These are phyloP conservation scores for Agriopis aurantiaria DNA, from an alignment of 2,888 invertebrate species.

Conservation along the genomic window DNA sequence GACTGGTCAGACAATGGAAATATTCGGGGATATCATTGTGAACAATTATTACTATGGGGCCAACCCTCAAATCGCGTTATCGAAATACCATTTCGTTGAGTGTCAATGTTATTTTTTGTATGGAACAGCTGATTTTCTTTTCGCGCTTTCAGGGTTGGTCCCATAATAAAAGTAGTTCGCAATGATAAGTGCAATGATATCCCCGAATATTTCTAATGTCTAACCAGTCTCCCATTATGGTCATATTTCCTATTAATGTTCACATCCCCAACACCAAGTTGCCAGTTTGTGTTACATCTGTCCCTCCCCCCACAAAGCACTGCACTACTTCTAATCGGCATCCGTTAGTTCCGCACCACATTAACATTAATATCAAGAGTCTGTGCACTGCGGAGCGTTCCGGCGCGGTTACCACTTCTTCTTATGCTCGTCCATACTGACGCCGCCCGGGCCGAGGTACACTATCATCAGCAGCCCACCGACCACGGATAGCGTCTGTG, in stretches of 20 bases:
- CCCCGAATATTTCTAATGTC: too few species aligned
- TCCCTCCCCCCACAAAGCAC: conserved; percentile 2
- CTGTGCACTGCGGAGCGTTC: conserved; percentile 42
- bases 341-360: conserved; percentile 18
- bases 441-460: conserved; percentile 98
- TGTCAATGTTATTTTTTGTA: too few species aligned
- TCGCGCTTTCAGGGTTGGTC: too few species aligned
- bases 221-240: too few species aligned
- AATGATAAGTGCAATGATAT: too few species aligned
- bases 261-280: background rate
- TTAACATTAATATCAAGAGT: conserved; percentile 22
- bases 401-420: conserved; percentile 94
- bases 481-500: conserved; percentile 98
- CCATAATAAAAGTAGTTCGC: too few species aligned
- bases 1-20: too few species aligned
- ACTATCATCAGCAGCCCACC: conserved; percentile 99
- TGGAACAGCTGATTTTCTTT: too few species aligned
- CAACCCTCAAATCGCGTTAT: too few species aligned
- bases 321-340: background rate
- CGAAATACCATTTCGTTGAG: too few species aligned
- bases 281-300: background rate
- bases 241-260: background rate
- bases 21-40: too few species aligned
- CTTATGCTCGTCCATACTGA: conserved; percentile 99
- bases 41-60: too few species aligned